Percentiles rank a stretch among this genome's conserved stretches.
These are phyloP conservation scores for Engystomops pustulosus DNA, from an alignment of 2,113 vertebrate species.

Conservation along the genomic window DNA sequence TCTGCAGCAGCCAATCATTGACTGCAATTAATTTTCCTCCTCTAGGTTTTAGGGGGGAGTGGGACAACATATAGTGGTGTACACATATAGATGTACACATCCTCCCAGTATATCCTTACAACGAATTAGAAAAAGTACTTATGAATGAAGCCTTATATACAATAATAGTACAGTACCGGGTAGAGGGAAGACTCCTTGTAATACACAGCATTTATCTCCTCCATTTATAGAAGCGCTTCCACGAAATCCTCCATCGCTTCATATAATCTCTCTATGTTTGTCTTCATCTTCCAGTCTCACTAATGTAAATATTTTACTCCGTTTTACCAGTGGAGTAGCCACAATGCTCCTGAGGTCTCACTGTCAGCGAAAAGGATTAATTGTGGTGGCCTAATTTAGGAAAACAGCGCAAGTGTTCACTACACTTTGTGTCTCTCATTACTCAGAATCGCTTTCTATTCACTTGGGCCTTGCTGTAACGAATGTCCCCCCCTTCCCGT, in stretches of 20 bases:
- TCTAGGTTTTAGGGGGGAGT: too few relatives aligned
- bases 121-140: too few relatives aligned
- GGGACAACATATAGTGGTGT: too few relatives aligned
- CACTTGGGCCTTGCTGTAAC: constrained; percentile 30
- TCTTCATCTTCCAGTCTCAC: constrained; percentile 48
- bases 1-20: too few relatives aligned
- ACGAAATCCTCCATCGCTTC: neutral
- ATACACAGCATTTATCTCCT: neutral
- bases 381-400: constrained; percentile 53
- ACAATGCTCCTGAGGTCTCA: constrained; percentile 48
- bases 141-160: too few relatives aligned
- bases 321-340: constrained; percentile 31
- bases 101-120: too few relatives aligned
- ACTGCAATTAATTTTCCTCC: too few relatives aligned
- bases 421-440: constrained; percentile 47
- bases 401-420: constrained; percentile 32
- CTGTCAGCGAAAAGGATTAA: constrained; percentile 51
- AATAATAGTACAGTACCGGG: too few relatives aligned
- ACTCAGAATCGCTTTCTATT: constrained; percentile 33
- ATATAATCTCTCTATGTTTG: constrained; percentile 34
- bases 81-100: too few relatives aligned
- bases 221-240: neutral
- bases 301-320: constrained; percentile 51
- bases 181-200: too few relatives aligned
- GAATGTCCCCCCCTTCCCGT: neutral